phyloP scores from a whole-genome alignment of 1,140 invertebrate genomes.

The Papilio polyxenes region DNA sequence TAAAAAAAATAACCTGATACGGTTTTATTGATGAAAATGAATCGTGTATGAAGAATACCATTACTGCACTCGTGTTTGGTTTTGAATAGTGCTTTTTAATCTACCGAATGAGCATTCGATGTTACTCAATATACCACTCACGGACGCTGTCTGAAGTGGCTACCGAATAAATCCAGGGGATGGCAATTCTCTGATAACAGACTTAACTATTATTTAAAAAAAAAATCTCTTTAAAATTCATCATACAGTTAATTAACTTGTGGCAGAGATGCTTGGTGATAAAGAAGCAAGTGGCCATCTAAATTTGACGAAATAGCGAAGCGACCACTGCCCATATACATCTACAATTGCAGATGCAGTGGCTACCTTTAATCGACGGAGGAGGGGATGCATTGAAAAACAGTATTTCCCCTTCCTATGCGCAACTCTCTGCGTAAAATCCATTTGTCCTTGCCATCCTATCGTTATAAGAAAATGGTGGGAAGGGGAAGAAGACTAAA shows the following conservation, averaged over 20 bases:
- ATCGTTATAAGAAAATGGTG: no score
- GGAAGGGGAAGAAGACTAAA: no score
- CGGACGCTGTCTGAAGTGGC: conserved; percentile 19
- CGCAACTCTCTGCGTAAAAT: no score
- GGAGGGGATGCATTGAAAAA: no score
- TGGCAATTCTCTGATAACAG: neutral
- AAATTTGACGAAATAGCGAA: no score
- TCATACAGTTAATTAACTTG: neutral
- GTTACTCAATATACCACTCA: neutral
- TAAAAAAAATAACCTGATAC: neutral
- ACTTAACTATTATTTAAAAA: neutral
- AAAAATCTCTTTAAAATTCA: neutral
- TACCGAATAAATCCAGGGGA: neutral
- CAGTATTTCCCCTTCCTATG: no score
- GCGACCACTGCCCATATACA: no score
- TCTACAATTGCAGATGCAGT: no score
- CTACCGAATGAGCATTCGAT: conserved; percentile 30
- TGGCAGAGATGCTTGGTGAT: no score
- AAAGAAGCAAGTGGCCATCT: no score
- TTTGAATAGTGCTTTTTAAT: conserved; percentile 34
- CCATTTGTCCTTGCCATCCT: no score
- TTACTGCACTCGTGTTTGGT: conserved; percentile 12
- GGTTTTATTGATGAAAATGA: neutral
- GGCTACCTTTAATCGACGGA: no score
- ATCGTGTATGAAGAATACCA: neutral